phyloP scores from a whole-genome alignment of 2,888 invertebrate species.

The Tridacna crocea region DNA sequence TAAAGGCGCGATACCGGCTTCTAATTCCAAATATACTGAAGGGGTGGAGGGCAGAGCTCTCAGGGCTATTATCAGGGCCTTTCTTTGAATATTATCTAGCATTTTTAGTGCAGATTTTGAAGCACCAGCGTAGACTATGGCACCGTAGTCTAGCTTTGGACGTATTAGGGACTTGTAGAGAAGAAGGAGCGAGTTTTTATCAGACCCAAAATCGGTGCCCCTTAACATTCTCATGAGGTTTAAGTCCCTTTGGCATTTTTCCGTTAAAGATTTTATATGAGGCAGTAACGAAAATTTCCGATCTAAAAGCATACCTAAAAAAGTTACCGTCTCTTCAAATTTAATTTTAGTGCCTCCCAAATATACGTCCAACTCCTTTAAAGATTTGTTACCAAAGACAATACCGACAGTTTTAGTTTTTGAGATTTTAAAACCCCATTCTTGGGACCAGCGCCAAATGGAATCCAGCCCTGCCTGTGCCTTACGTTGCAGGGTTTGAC shows the following conservation, averaged over 20 bases:
- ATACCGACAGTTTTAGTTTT: slow-evolving; percentile 29
- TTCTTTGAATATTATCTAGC: neutral
- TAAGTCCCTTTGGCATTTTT: slow-evolving; percentile 10
- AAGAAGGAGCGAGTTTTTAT: slow-evolving; percentile 3
- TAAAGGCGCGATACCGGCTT: slow-evolving; percentile 11
- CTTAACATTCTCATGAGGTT: slow-evolving; percentile 23
- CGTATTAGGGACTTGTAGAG: slow-evolving; percentile 19
- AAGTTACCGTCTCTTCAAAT: slow-evolving; percentile 16
- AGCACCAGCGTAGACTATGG: slow-evolving; percentile 10
- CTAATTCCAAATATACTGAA: neutral
- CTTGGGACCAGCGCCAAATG: too few relatives aligned
- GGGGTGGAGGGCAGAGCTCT: slow-evolving; percentile 12
- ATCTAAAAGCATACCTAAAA: slow-evolving; percentile 15
- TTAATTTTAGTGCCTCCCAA: slow-evolving; percentile 9
- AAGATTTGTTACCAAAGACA: neutral
- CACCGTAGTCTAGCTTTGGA: slow-evolving; percentile 25
- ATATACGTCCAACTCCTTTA: slow-evolving; percentile 1
- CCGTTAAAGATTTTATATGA: neutral
- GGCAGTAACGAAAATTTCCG: neutral
- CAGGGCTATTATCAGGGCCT: slow-evolving; percentile 20
- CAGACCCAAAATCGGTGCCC: slow-evolving; percentile 22
- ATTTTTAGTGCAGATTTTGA: neutral
- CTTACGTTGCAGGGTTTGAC: slow-evolving; percentile 10
- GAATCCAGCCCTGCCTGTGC: slow-evolving; percentile 27
- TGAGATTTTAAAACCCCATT: slow-evolving; percentile 34